These are phyloP conservation scores for Hippocampus mohnikei DNA, from an alignment of 2,113 vertebrate genomes.

Conservation along the genomic window DNA sequence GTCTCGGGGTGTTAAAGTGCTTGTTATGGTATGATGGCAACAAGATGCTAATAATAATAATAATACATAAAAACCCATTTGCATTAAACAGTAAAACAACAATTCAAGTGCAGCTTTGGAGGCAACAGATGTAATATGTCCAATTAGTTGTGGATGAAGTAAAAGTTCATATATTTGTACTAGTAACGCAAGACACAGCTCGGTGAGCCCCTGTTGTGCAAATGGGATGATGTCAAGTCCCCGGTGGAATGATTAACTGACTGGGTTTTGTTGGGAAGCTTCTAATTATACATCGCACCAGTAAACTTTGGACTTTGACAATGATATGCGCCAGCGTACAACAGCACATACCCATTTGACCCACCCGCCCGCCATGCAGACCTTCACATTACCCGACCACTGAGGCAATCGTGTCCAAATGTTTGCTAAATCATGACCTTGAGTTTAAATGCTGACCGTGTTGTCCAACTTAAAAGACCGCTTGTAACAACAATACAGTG, in stretches of 20 bases:
- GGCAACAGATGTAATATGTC: conserved; percentile 14
- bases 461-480: conserved; percentile 50
- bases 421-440: conserved; percentile 67
- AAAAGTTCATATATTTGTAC: neutral
- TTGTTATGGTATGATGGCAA: conserved; percentile 32
- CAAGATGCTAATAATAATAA: conserved; percentile 37
- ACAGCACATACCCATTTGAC: conserved; percentile 49
- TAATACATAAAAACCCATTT: neutral
- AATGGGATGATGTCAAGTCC: neutral
- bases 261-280: conserved; percentile 4
- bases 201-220: neutral
- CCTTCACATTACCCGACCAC: conserved; percentile 63
- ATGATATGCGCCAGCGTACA: conserved; percentile 49
- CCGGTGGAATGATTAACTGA: neutral
- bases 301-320: conserved; percentile 64
- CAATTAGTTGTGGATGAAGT: neutral
- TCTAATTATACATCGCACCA: conserved; percentile 42
- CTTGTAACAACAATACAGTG: conserved; percentile 69
- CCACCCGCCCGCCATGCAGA: conserved; percentile 44
- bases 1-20: conserved; percentile 63
- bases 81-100: conserved; percentile 10
- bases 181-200: neutral
- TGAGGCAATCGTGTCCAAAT: conserved; percentile 74
- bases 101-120: conserved; percentile 21
- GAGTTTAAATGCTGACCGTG: conserved; percentile 50